Evolutionary conservation across 2,113 vertebrate species (phyloP).

Genomic region (Dipodomys merriami): DNA sequence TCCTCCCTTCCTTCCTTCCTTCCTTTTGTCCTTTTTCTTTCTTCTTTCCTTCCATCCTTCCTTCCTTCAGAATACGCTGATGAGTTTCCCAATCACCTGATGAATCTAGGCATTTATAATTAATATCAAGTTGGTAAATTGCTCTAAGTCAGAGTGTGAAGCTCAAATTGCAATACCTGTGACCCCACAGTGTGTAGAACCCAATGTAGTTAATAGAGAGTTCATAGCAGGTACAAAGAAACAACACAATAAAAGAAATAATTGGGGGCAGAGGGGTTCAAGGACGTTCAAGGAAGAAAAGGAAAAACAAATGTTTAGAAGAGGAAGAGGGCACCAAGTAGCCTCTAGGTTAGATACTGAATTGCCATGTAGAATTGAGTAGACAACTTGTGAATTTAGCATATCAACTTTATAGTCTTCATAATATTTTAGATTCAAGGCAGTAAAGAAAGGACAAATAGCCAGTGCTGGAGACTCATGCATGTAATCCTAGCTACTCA

Average conservation of each 20-base stretch:
- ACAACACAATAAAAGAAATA: not conserved
- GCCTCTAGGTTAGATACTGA: not conserved
- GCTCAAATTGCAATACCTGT: not conserved
- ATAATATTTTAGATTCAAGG: not conserved
- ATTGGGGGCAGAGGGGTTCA: not conserved
- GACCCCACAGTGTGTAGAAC: not conserved
- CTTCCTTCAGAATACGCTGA: too few relatives aligned
- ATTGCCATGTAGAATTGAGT: fast-evolving
- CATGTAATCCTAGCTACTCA: too few relatives aligned
- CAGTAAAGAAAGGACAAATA: not conserved
- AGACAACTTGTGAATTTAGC: not conserved
- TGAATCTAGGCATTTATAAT: not conserved
- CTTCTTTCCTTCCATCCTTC: too few relatives aligned
- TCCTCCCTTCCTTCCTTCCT: too few relatives aligned
- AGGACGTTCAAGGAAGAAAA: not conserved
- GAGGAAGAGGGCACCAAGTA: not conserved
- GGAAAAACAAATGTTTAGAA: not conserved
- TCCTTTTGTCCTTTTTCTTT: too few relatives aligned
- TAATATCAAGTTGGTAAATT: not conserved
- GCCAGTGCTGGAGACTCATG: too few relatives aligned
- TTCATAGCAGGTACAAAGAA: not conserved
- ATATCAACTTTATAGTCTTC: not conserved
- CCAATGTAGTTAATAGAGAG: not conserved
- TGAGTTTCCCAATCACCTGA: not conserved
- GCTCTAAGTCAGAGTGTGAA: not conserved